phyloP scores from a whole-genome alignment of 2,888 invertebrate species.

The Pediacus dermestoides region DNA sequence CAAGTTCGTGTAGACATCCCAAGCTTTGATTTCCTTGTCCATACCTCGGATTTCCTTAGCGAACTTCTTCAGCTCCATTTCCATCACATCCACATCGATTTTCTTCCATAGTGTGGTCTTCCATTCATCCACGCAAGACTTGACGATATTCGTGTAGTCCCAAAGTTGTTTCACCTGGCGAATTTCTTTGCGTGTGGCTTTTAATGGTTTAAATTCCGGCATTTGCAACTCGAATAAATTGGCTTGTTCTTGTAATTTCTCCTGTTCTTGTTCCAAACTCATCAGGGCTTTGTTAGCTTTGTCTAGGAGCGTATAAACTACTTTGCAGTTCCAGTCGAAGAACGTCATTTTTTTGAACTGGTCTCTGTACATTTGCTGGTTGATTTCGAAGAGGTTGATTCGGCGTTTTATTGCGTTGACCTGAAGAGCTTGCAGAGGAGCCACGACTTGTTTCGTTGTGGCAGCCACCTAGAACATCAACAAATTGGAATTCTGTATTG shows the following conservation, averaged over 20 bases:
- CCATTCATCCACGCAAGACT: conserved; percentile 85
- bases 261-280: conserved; percentile 66
- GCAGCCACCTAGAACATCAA: conserved; percentile 56
- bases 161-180: conserved; percentile 76
- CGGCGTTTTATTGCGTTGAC: conserved; percentile 82
- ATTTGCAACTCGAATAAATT: conserved; percentile 81
- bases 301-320: conserved; percentile 69
- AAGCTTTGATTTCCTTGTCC: conserved; percentile 74
- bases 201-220: conserved; percentile 77
- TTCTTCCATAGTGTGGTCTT: conserved; percentile 91
- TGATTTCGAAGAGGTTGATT: conserved; percentile 74
- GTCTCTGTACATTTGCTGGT: conserved; percentile 72
- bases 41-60: conserved; percentile 77
- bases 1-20: conserved; percentile 76
- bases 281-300: conserved; percentile 63
- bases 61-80: conserved; percentile 87
- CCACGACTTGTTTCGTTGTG: conserved; percentile 79
- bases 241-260: conserved; percentile 68
- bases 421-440: conserved; percentile 84
- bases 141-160: conserved; percentile 83
- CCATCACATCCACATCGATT: conserved; percentile 92
- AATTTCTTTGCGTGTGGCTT: conserved; percentile 72
- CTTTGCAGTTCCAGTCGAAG: conserved; percentile 61
- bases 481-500: no score
- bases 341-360: conserved; percentile 61